phyloP scores from a whole-genome alignment of 37 sponge, comb jelly and placozoan genomes.

The Ianthella basta region DNA sequence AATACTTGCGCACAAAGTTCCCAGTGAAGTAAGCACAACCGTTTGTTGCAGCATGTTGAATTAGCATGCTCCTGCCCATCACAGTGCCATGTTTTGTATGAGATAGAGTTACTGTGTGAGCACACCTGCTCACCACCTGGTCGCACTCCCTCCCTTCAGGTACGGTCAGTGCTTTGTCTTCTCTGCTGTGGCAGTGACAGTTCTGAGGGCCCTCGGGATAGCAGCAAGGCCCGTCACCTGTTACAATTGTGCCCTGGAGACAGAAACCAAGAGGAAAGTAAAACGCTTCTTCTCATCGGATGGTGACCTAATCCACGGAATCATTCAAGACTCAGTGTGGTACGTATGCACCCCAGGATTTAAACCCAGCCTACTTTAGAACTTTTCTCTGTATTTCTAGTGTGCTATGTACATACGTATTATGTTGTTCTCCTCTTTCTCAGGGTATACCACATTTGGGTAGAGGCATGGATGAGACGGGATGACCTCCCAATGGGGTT shows the following conservation, averaged over 20 bases:
- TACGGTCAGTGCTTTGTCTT: constrained; percentile 86
- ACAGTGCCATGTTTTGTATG: neutral
- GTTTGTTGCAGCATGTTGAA: neutral
- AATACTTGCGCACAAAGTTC: constrained; percentile 45
- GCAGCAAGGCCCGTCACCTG: constrained; percentile 81
- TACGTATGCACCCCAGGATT: constrained; percentile 6
- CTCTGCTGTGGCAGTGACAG: constrained; percentile 74
- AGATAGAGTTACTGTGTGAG: neutral
- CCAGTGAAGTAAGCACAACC: constrained; percentile 64
- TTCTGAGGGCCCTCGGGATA: constrained; percentile 79
- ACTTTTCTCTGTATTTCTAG: too few relatives aligned
- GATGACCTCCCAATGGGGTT: constrained; percentile 65
- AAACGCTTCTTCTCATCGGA: constrained; percentile 60
- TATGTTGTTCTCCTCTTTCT: too few relatives aligned
- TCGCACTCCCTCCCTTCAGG: constrained; percentile 18
- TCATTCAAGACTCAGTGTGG: constrained; percentile 54
- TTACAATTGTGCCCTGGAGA: constrained; percentile 72
- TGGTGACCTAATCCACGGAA: constrained; percentile 55
- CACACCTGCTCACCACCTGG: neutral
- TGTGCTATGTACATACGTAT: too few relatives aligned
- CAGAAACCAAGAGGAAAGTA: constrained; percentile 41
- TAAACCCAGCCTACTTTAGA: too few relatives aligned
- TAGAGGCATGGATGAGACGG: constrained; percentile 79
- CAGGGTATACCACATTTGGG: constrained; percentile 89
- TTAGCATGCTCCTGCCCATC: neutral